phyloP scores from a whole-genome alignment of 2,888 invertebrate species.

The Agrilus biguttatus region DNA sequence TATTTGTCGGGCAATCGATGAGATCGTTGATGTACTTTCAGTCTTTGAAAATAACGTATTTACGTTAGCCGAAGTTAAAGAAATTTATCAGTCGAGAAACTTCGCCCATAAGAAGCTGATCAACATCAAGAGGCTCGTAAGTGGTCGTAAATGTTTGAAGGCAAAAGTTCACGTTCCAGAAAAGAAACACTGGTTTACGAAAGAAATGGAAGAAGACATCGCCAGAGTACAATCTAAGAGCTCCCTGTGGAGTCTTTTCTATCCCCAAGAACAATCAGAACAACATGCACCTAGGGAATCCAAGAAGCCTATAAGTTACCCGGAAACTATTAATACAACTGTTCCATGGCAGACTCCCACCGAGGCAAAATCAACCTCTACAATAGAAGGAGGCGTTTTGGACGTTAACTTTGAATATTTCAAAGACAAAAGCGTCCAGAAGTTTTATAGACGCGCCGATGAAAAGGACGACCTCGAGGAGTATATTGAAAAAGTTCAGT shows the following conservation, averaged over 20 bases:
- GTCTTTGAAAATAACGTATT: too few species aligned
- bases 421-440: slow-evolving; percentile 4
- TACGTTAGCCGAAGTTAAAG: too few species aligned
- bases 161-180: too few species aligned
- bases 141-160: too few species aligned
- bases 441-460: slow-evolving; percentile 3
- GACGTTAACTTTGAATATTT: slow-evolving; percentile 6
- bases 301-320: slow-evolving; percentile 7
- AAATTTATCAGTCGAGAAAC: too few species aligned
- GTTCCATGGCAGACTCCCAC: background rate
- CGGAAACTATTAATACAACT: background rate
- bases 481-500: slow-evolving; percentile 7
- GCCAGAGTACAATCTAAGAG: too few species aligned
- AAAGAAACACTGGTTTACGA: too few species aligned
- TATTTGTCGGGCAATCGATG: slow-evolving; percentile 7
- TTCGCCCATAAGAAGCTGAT: too few species aligned
- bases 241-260: slow-evolving; percentile 7
- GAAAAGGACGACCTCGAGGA: slow-evolving; percentile 8
- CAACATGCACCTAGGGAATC: too few species aligned
- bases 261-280: background rate
- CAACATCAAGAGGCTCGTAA: too few species aligned
- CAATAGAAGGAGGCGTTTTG: slow-evolving; percentile 2
- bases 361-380: slow-evolving; percentile 2
- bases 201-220: too few species aligned
- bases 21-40: slow-evolving; percentile 8